phyloP scores from a whole-genome alignment of 2,113 vertebrate genomes.

The Chaetodon trifascialis region DNA sequence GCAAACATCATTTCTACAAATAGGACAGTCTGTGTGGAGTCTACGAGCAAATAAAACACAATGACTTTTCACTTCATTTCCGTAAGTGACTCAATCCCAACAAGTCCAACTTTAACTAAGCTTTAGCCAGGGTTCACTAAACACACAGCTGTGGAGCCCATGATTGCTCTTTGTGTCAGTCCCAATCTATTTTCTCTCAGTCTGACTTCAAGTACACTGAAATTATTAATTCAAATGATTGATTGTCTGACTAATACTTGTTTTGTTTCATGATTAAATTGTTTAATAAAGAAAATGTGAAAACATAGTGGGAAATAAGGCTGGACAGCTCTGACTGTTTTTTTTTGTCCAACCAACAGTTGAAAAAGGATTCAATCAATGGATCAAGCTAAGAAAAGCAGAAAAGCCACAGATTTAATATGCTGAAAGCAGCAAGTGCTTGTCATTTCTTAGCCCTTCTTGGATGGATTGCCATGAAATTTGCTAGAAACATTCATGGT shows the following conservation, averaged over 20 bases:
- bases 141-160: neutral
- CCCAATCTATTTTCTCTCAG: neutral
- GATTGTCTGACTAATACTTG: neutral
- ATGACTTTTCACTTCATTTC: neutral
- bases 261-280: neutral
- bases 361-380: neutral
- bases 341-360: neutral
- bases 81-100: neutral
- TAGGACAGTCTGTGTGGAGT: neutral
- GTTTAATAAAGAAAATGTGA: neutral
- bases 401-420: neutral
- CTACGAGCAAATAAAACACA: neutral
- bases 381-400: neutral
- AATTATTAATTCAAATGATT: neutral
- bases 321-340: neutral
- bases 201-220: neutral
- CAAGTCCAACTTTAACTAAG: neutral
- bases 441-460: neutral
- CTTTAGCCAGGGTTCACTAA: neutral
- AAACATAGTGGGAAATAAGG: neutral
- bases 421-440: neutral
- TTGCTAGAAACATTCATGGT: neutral
- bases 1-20: conserved; percentile 17
- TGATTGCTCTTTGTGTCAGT: neutral
- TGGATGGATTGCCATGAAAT: neutral